phyloP scores from a whole-genome alignment of 1,140 invertebrate genomes.

The Cylas formicarius region DNA sequence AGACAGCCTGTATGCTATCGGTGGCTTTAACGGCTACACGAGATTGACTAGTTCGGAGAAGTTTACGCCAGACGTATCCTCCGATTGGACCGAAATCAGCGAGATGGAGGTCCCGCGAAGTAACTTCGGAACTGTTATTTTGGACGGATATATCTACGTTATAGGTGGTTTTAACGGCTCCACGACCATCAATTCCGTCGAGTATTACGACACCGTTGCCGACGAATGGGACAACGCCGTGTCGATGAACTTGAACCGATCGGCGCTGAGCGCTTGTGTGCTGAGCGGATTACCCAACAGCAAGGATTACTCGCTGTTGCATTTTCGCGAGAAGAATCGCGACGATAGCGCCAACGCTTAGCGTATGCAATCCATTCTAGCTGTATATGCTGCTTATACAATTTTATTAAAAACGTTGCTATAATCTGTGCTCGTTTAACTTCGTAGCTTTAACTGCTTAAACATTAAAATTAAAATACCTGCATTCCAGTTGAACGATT shows the following conservation, averaged over 20 bases:
- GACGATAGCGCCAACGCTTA: too few species aligned
- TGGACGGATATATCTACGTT: constrained; percentile 62
- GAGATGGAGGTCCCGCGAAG: constrained; percentile 70
- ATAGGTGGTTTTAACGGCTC: constrained; percentile 67
- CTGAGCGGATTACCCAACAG: constrained; percentile 52
- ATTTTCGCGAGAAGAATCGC: too few species aligned
- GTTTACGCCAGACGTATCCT: constrained; percentile 26
- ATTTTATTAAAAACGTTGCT: too few species aligned
- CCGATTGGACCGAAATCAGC: constrained; percentile 49
- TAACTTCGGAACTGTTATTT: constrained; percentile 64
- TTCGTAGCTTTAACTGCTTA: too few species aligned
- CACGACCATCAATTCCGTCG: constrained; percentile 59
- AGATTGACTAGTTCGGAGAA: constrained; percentile 48
- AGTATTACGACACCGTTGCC: constrained; percentile 61
- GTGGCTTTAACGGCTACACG: constrained; percentile 60
- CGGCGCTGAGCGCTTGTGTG: constrained; percentile 58
- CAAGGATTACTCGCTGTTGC: constrained; percentile 45
- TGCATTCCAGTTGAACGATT: too few species aligned
- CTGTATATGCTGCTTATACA: too few species aligned
- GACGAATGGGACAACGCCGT: constrained; percentile 63
- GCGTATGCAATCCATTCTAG: too few species aligned
- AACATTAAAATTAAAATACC: too few species aligned
- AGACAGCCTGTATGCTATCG: constrained; percentile 58
- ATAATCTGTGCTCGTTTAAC: too few species aligned
- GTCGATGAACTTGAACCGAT: constrained; percentile 63